Conservation (phyloP, 2,888 invertebrate genomes). For the Molorchus minor region DNA sequence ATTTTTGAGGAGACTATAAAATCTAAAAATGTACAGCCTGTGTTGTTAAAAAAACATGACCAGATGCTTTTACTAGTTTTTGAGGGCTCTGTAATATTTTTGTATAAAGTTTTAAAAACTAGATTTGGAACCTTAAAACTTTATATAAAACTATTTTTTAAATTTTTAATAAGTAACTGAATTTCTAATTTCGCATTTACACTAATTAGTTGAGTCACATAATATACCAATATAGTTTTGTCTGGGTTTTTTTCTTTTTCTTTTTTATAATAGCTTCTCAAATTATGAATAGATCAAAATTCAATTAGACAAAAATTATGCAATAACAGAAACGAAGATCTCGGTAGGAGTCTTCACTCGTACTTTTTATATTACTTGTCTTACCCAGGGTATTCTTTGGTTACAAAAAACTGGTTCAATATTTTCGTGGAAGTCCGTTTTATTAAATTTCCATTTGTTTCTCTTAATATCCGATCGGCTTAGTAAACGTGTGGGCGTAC, state of each 20-base stretch:
- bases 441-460: conserved; percentile 30
- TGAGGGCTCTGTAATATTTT: too few relatives aligned
- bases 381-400: conserved; percentile 40
- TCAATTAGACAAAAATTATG: background rate
- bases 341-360: background rate
- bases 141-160: too few relatives aligned
- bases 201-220: background rate
- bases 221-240: background rate
- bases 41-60: too few relatives aligned
- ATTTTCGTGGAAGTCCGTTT: conserved; percentile 23
- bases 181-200: too few relatives aligned
- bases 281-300: background rate
- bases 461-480: conserved; percentile 42
- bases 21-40: too few relatives aligned
- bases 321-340: background rate
- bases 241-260: background rate
- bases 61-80: too few relatives aligned
- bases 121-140: too few relatives aligned
- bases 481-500: conserved; percentile 50
- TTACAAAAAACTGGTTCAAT: conserved; percentile 31
- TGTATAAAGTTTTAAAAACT: too few relatives aligned
- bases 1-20: too few relatives aligned
- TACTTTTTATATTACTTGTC: conserved; percentile 8
- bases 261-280: background rate
- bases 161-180: too few relatives aligned